phyloP scores from a whole-genome alignment of 2,888 invertebrate genomes.

The Cerastis rubricosa region DNA sequence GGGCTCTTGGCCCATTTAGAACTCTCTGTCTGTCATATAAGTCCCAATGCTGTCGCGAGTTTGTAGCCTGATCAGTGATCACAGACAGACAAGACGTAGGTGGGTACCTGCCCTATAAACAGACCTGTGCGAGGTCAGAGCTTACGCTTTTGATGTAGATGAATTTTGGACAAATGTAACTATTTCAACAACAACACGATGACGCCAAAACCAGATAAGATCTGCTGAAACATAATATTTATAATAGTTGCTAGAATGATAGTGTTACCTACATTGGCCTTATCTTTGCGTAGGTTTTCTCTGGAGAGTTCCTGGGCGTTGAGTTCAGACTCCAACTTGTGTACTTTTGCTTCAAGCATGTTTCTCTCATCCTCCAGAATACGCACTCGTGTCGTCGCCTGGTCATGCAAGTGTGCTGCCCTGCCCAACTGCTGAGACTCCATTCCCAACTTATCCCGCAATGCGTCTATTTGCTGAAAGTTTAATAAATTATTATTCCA shows the following conservation, averaged over 20 bases:
- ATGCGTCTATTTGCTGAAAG: constrained; percentile 93
- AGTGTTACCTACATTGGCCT: constrained; percentile 92
- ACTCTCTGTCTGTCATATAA: not conserved
- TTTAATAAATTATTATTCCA: not conserved
- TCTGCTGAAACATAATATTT: not conserved
- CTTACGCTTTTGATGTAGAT: not conserved
- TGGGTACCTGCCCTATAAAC: not conserved
- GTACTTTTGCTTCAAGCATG: constrained; percentile 93
- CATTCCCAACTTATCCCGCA: constrained; percentile 94
- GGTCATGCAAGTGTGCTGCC: constrained; percentile 92
- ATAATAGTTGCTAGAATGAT: not conserved
- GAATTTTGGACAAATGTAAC: not conserved
- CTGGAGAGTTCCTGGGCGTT: constrained; percentile 93
- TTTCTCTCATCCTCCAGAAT: constrained; percentile 94
- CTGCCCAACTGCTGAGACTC: constrained; percentile 94
- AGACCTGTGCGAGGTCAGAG: not conserved
- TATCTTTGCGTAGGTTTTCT: constrained; percentile 94
- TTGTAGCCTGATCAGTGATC: not conserved
- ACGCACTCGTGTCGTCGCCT: constrained; percentile 92
- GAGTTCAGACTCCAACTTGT: constrained; percentile 95
- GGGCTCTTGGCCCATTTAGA: not conserved
- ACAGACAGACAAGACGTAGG: not conserved
- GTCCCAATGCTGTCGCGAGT: not conserved
- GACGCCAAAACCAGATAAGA: not conserved
- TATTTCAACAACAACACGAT: not conserved